These are phyloP conservation scores for Cryptus viduatorius DNA, from an alignment of 2,888 invertebrate genomes.

Conservation along the genomic window DNA sequence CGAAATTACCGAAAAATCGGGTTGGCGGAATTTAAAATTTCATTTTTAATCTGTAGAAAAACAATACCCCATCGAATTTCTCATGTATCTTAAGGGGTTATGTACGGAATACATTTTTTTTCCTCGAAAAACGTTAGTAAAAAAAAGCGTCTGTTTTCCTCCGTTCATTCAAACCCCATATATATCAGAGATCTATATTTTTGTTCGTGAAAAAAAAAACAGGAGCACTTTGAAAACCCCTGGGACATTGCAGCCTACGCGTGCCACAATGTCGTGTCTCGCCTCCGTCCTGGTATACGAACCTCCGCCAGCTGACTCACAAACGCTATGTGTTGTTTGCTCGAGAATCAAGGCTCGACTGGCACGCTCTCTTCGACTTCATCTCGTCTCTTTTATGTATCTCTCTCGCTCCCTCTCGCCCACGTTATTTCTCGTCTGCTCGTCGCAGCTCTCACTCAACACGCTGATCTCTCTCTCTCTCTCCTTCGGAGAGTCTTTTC, in stretches of 20 bases:
- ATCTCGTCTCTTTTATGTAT: conserved; percentile 57
- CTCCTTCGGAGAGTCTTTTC: conserved; percentile 49
- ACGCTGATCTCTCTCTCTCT: conserved; percentile 50
- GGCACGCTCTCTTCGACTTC: conserved; percentile 66
- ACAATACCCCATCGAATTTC: too few species aligned
- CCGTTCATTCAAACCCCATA: neutral
- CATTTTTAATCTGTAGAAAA: too few species aligned
- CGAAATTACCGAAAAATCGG: neutral
- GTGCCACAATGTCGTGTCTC: conserved; percentile 50
- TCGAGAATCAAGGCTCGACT: conserved; percentile 70
- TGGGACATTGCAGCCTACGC: conserved; percentile 64
- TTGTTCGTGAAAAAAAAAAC: neutral
- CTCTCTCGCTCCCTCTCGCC: conserved; percentile 63
- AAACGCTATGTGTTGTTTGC: conserved; percentile 68
- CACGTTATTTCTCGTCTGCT: conserved; percentile 43
- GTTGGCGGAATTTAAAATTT: too few species aligned
- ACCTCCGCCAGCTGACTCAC: conserved; percentile 75
- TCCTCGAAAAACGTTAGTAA: neutral
- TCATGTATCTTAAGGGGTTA: too few species aligned
- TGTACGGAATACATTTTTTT: neutral
- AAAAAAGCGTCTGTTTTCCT: neutral
- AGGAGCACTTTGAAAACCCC: conserved; percentile 55
- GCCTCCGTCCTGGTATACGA: conserved; percentile 42
- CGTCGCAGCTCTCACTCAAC: conserved; percentile 39
- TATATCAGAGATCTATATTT: neutral